phyloP scores from a whole-genome alignment of 2,113 vertebrate genomes.

The Arvicanthis niloticus region DNA sequence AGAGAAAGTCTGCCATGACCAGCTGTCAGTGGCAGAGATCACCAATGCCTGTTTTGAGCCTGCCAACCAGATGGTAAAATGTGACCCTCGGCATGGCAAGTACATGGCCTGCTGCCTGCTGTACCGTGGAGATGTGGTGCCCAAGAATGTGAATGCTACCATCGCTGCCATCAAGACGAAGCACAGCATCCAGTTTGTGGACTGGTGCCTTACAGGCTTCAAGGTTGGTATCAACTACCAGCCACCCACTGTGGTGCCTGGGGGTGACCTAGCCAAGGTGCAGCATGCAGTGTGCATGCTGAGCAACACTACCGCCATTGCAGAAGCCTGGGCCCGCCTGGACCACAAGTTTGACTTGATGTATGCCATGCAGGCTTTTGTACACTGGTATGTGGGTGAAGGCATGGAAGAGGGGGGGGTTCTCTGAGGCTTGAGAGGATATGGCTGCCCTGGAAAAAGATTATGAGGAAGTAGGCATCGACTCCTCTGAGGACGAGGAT shows the following conservation, averaged over 20 bases:
- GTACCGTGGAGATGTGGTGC: conserved; percentile 85
- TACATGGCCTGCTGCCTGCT: conserved; percentile 86
- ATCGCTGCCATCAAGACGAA: conserved; percentile 87
- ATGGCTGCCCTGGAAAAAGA: conserved; percentile 87
- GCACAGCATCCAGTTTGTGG: conserved; percentile 85
- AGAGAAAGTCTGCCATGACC: conserved; percentile 88
- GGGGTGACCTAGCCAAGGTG: conserved; percentile 90
- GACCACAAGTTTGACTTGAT: conserved; percentile 90
- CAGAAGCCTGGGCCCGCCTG: conserved; percentile 89
- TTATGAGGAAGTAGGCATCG: conserved; percentile 86
- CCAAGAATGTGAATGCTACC: conserved; percentile 86
- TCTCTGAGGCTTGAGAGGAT: conserved; percentile 86
- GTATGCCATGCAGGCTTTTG: conserved; percentile 88
- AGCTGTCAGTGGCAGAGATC: conserved; percentile 84
- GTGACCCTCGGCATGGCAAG: conserved; percentile 83
- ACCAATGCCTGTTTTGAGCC: conserved; percentile 85
- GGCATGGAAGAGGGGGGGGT: conserved; percentile 90
- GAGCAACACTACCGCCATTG: conserved; percentile 91
- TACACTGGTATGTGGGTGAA: conserved; percentile 90
- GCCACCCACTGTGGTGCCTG: conserved; percentile 84
- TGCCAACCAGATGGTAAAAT: conserved; percentile 85
- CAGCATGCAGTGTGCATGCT: conserved; percentile 90
- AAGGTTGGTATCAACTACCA: conserved; percentile 87
- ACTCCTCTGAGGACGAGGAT: conserved; percentile 85
- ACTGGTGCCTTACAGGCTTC: conserved; percentile 86